Base-by-base conservation (phyloP, 2,797 vertebrate species). In the Yasuhikotakia modesta region DNA sequence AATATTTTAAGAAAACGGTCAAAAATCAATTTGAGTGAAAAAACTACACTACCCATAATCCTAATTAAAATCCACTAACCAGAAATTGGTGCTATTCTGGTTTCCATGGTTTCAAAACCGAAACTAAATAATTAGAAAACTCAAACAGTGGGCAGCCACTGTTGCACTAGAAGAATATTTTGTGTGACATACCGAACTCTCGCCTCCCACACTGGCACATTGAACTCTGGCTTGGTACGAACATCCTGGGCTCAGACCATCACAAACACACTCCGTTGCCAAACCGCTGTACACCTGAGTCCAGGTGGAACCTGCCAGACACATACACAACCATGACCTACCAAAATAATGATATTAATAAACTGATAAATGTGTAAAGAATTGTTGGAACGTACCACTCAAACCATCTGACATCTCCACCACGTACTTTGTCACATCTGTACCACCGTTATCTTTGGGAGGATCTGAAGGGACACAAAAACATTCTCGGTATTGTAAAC, bases 131-230 rank as follows among this genome's bases (percentile, higher is more conserved):
- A 43, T 8, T 3, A 50, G 7, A 21, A 21, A 53, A 53, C 21
- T 10, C 10, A 10, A 43, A 43, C 2, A 43, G 39, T 11, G 8
- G 39, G 10, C 39, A 43, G 39, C 11, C 39, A 48, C 46, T 17
- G 13, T 14, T 48, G n/a, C 48, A 11, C 46, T 16, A 14, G 39
- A 10, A 39, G 7, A 24, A 4, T 14, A 22, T 35, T 48, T 12
- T 63, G 35, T 61, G 32, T 53, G 63, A 61, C 90, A 90, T 95
- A 98, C 97, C 91, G 84, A 92, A 92, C 97, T 98, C 91, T 97
- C 95, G 82, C 97, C 97, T 88, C 96, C 97, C 81, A 96, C 95
- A 84, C 94, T 97, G 84, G 93, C 19, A 84, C 97, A 99, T 88
- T 95, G 96, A 12, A 97, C 93, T 83, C 94, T 92, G 32, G 95